Base-by-base conservation (phyloP, 1,140 invertebrate genomes). In the Brachionus rotundiformis region DNA sequence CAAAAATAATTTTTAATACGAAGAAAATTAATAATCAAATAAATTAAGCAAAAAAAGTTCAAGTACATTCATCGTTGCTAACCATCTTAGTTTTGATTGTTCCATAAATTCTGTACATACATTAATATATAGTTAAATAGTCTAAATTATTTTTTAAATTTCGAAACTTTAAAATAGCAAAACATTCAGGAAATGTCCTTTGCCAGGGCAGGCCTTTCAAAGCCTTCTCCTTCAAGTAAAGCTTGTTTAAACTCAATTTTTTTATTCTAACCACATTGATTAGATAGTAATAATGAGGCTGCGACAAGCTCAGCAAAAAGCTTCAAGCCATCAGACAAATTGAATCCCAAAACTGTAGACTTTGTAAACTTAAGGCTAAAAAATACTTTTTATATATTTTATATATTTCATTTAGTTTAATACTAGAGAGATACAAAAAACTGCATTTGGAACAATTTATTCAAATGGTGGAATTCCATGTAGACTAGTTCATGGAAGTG, bases 291-390 rank as follows among this genome's bases (percentile, higher is more conserved):
- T 19, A 36, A 0, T 68, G 25, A 29, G 23, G 23, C 81, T 16
- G 59, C 82, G 27, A 27, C 71, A 41, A 25, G 27, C 44, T 36
- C 54, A 23, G 10, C 49, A 29, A 71, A 73, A 61, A 13, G 29
- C 13, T 29, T 82, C 8, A 82, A 83, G 80, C 87, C 87, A 36
- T 88, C 87, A 8, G 86, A 87, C 83, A 85, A 84, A 81, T 83
- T 88, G 1, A 88, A 88, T 65, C 87, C 87, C 7, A 88, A 87
- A 83, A 88, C 87, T 23, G 82, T 87, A 80, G 86, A 88, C 83
- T 86, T 86, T 71, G 86, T 87, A 83, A 83, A 85, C 85, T 41
- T 82, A 39, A 77, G 29, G 16, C 8, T 25, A 54, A 80, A 10
- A 29, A 82, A 19, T 47, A n/a, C 23, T n/a, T 23, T 27, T 59